These are phyloP conservation scores for Pterocles orientalis DNA, from an alignment of 2,113 vertebrate genomes.

Conservation along the genomic window DNA sequence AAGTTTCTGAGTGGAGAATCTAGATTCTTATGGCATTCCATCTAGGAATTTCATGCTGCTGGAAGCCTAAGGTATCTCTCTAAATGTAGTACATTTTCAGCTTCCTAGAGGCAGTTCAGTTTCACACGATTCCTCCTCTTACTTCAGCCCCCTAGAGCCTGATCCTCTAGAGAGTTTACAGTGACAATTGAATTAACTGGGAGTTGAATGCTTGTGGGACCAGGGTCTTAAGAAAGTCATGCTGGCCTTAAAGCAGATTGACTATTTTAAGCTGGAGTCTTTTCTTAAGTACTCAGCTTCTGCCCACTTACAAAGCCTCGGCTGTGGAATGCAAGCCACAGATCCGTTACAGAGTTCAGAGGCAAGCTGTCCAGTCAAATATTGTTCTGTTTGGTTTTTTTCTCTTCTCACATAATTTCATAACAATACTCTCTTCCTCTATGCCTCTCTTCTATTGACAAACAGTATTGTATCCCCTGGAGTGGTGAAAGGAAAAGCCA, in stretches of 20 bases:
- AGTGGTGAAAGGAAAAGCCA: conserved; percentile 27
- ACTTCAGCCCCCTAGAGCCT: not conserved
- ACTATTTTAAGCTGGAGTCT: not conserved
- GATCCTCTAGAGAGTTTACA: not conserved
- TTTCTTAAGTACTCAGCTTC: not conserved
- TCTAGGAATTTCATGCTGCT: not conserved
- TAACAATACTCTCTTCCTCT: not conserved
- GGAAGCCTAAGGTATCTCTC: not conserved
- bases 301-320: not conserved
- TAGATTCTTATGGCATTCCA: not conserved
- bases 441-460: not conserved
- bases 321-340: not conserved
- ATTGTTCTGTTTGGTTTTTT: not conserved
- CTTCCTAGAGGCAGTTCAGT: not conserved
- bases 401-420: not conserved
- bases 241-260: not conserved
- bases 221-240: not conserved
- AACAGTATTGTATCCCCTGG: not conserved
- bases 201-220: not conserved
- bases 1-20: not conserved
- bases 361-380: not conserved
- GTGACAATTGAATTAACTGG: not conserved
- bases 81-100: not conserved
- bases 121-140: not conserved
- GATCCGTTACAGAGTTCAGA: not conserved